These are phyloP conservation scores for Furnarius figulus DNA, from an alignment of 2,113 vertebrate genomes.

Conservation along the genomic window DNA sequence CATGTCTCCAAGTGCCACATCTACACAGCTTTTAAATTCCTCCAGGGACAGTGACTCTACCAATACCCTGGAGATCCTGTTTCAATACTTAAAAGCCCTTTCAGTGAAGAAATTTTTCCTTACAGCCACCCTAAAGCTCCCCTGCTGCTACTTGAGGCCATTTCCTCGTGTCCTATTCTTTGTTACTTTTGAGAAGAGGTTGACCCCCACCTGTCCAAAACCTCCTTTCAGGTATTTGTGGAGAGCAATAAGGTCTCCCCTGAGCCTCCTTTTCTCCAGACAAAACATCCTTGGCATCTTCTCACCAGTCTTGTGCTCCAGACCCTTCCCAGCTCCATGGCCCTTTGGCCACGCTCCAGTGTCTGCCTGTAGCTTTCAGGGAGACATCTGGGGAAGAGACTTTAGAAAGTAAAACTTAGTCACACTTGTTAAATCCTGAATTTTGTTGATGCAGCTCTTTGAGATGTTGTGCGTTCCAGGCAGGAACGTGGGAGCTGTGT, in stretches of 20 bases:
- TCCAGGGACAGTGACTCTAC: not conserved
- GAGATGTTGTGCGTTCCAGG: not conserved
- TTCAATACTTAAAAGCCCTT: not conserved
- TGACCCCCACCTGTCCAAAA: fast-evolving
- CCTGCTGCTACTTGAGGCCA: not conserved
- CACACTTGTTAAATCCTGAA: fast-evolving
- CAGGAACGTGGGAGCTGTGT: not conserved
- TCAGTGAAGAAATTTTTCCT: not conserved
- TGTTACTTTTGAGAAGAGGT: not conserved
- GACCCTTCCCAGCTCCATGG: not conserved
- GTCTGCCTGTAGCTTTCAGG: not conserved
- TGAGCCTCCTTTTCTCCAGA: not conserved
- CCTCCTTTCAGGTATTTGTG: not conserved
- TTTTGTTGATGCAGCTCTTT: not conserved
- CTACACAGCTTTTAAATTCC: not conserved
- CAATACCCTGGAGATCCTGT: not conserved
- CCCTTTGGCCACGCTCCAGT: fast-evolving
- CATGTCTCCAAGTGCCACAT: not conserved
- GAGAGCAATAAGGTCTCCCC: not conserved
- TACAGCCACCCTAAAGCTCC: not conserved
- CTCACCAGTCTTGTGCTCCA: not conserved
- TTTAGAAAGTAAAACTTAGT: not conserved
- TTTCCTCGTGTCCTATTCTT: not conserved
- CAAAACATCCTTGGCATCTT: not conserved
- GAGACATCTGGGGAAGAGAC: not conserved